Percentiles rank a stretch among this genome's conserved stretches.
Conservation (phyloP, 2,888 invertebrate genomes). For the Rotaria magnacalcarata region DNA sequence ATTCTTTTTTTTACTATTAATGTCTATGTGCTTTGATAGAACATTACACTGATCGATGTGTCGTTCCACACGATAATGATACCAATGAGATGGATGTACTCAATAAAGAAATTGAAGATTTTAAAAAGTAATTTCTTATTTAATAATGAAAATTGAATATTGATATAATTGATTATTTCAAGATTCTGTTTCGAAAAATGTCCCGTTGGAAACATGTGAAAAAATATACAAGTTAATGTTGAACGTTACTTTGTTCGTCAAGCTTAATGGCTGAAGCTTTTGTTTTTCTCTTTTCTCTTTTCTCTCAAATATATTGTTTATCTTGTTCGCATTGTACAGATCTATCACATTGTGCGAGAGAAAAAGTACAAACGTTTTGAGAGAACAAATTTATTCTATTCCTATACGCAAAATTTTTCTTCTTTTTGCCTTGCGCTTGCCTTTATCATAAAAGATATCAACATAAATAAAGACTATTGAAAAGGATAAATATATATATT, state of each 20-base stretch:
- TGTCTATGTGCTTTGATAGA: not conserved
- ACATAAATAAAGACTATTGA: not conserved
- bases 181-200: conserved; percentile 26
- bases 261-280: not conserved
- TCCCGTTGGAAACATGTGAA: conserved; percentile 19
- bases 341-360: not conserved
- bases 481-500: not conserved
- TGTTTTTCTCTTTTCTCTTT: not conserved
- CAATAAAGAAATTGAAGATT: conserved; percentile 21
- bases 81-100: conserved; percentile 17
- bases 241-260: conserved; percentile 28
- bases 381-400: not conserved
- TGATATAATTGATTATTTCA: not conserved
- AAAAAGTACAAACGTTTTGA: not conserved
- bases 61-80: not conserved
- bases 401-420: conserved; percentile 10
- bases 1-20: not conserved
- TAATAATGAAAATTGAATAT: not conserved
- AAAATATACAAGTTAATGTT: conserved; percentile 9
- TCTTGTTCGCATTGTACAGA: not conserved
- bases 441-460: not conserved
- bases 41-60: not conserved
- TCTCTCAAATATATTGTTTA: not conserved
- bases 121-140: conserved; percentile 9
- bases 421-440: conserved; percentile 20